Evolutionary conservation across 2,797 vertebrate genomes (phyloP).

Genomic region (Sitta carolinensis): DNA sequence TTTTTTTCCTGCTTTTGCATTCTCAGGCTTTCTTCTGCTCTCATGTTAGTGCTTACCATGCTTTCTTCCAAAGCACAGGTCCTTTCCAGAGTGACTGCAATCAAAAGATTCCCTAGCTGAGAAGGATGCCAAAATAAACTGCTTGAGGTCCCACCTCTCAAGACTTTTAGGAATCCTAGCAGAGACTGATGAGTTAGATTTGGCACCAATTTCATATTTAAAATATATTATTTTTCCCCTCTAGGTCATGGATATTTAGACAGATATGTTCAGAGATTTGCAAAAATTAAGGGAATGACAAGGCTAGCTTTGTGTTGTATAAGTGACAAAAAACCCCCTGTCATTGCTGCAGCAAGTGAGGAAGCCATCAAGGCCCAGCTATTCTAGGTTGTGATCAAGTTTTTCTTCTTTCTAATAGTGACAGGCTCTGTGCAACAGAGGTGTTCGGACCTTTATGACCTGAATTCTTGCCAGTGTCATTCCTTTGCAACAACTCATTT

Average conservation of each 20-base stretch:
- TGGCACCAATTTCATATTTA: slow-evolving; percentile 29
- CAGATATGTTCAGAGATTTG: slow-evolving; percentile 42
- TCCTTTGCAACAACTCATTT: neutral
- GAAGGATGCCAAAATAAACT: slow-evolving; percentile 55
- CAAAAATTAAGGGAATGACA: slow-evolving; percentile 31
- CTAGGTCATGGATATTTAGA: slow-evolving; percentile 61
- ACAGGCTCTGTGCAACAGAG: neutral
- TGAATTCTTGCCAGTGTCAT: neutral
- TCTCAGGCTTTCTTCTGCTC: neutral
- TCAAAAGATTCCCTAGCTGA: slow-evolving; percentile 48
- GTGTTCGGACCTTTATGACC: neutral
- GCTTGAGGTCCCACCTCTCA: slow-evolving; percentile 52
- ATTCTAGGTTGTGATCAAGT: neutral
- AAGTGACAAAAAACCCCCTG: neutral
- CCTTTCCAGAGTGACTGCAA: neutral
- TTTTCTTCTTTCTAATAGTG: neutral
- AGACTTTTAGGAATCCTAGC: slow-evolving; percentile 48
- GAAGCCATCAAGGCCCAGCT: neutral
- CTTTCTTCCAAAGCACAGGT: neutral
- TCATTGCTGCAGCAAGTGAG: neutral
- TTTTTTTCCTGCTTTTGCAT: neutral
- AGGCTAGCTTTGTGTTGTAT: neutral
- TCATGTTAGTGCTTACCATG: neutral
- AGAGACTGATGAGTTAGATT: slow-evolving; percentile 63
- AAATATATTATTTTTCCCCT: slow-evolving; percentile 48